Evolutionary conservation across 2,113 vertebrate genomes (phyloP).

Genomic region (Callorhinus ursinus): DNA sequence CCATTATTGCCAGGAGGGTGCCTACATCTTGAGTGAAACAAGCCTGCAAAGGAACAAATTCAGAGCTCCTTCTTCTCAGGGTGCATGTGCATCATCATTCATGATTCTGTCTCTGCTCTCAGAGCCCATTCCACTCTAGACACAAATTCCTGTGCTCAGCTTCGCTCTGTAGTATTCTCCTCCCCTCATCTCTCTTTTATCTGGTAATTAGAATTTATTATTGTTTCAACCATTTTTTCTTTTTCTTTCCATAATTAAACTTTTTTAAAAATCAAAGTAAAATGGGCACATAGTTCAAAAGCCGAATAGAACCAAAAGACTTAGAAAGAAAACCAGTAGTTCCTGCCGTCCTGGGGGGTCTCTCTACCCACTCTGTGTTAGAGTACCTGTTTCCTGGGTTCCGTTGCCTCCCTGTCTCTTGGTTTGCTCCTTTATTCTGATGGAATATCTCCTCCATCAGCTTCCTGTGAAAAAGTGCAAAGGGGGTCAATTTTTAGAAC

Average conservation of each 20-base stretch:
- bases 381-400: background rate
- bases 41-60: background rate
- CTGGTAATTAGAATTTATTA: background rate
- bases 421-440: background rate
- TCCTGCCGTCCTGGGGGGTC: background rate
- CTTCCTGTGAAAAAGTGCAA: background rate
- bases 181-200: background rate
- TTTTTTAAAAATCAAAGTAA: background rate
- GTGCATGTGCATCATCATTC: background rate
- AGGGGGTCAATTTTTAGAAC: background rate
- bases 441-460: background rate
- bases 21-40: background rate
- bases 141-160: background rate
- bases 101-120: background rate
- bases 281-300: conserved; percentile 2
- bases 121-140: background rate
- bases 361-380: background rate
- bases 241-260: background rate
- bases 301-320: background rate
- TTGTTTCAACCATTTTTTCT: background rate
- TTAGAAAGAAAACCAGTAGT: background rate
- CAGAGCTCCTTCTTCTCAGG: background rate
- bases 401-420: background rate
- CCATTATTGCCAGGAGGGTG: background rate
- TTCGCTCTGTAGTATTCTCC: background rate